phyloP scores from a whole-genome alignment of 2,888 invertebrate genomes.

The Eupithecia pulchellata region DNA sequence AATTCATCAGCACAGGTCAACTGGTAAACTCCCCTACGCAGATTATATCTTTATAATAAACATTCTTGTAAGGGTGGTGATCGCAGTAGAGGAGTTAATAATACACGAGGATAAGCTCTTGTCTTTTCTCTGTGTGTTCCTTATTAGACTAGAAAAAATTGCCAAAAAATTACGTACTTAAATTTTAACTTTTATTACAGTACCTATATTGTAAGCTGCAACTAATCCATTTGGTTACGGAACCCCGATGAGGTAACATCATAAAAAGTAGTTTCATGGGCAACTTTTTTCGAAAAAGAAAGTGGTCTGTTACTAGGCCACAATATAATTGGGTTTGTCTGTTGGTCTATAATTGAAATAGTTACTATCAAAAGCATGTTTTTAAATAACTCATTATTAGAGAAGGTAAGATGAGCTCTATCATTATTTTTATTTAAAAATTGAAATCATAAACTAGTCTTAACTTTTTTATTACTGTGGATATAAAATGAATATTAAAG shows the following conservation, averaged over 20 bases:
- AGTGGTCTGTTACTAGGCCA: slow-evolving; percentile 26
- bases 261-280: slow-evolving; percentile 47
- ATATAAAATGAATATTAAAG: too few species aligned
- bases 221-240: slow-evolving; percentile 28
- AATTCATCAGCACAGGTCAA: too few species aligned
- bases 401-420: background rate
- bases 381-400: slow-evolving; percentile 14
- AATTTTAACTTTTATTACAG: background rate
- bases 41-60: too few species aligned
- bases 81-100: too few species aligned
- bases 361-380: slow-evolving; percentile 14
- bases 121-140: too few species aligned
- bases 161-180: too few species aligned
- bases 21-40: too few species aligned
- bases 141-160: too few species aligned
- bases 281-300: slow-evolving; percentile 50
- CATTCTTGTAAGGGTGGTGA: too few species aligned
- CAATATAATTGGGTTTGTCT: slow-evolving; percentile 16
- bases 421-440: background rate
- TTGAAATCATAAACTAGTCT: background rate
- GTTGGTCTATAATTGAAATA: slow-evolving; percentile 22
- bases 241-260: slow-evolving; percentile 52
- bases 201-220: background rate
- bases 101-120: too few species aligned
- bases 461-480: too few species aligned